Evolutionary conservation across 2,113 vertebrate genomes (phyloP).

Genomic region (Percopsis transmontana): DNA sequence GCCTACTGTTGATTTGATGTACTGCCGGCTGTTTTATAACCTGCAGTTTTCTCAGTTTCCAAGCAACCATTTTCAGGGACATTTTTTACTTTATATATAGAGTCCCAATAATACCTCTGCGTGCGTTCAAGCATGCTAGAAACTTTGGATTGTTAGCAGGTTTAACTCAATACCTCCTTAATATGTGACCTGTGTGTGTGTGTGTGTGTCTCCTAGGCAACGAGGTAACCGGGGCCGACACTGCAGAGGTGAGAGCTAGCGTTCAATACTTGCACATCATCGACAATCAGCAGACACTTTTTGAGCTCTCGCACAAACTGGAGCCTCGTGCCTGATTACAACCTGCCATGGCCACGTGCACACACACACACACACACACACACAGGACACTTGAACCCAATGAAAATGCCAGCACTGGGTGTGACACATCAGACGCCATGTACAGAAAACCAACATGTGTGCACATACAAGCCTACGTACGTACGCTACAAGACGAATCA

Average conservation of each 20-base stretch:
- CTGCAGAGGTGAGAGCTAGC: conserved; percentile 87
- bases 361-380: not conserved
- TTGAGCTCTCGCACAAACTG: conserved; percentile 95
- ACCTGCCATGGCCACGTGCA: not conserved
- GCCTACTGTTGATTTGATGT: conserved; percentile 34
- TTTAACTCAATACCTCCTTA: not conserved
- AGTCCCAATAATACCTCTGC: conserved; percentile 10
- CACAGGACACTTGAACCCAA: not conserved
- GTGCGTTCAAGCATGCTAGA: conserved; percentile 1
- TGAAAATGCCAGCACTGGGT: conserved; percentile 1
- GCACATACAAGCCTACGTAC: not conserved
- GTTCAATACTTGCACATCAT: conserved; percentile 92
- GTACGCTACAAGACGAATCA: conserved; percentile 16
- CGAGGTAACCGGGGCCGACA: conserved; percentile 86
- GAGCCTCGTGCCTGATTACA: conserved; percentile 86
- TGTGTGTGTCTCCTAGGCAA: conserved; percentile 75
- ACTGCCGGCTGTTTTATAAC: conserved; percentile 9
- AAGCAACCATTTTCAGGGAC: conserved; percentile 63
- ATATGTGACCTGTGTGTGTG: conserved; percentile 17
- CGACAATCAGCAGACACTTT: conserved; percentile 97
- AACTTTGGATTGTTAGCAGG: not conserved
- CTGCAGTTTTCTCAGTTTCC: conserved; percentile 43
- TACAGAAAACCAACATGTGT: conserved; percentile 13
- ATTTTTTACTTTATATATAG: conserved; percentile 20
- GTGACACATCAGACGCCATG: conserved; percentile 30